Evolutionary conservation across 1,140 invertebrate genomes (phyloP).

Genomic region (Potamilus streckersoni): DNA sequence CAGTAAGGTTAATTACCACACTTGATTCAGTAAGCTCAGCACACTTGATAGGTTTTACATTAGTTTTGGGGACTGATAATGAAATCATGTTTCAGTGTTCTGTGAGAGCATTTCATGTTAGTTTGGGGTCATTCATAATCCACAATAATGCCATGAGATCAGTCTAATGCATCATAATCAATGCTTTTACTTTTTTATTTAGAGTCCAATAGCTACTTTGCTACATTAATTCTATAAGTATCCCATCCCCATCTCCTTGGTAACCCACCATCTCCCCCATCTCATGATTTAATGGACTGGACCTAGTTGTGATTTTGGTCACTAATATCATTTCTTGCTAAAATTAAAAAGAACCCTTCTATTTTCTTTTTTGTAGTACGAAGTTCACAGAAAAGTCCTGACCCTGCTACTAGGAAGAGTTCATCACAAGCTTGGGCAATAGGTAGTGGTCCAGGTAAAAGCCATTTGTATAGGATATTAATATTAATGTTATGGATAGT

Average conservation of each 20-base stretch:
- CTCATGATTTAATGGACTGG: neutral
- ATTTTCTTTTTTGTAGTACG: slow-evolving; percentile 15
- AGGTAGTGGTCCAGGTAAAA: slow-evolving; percentile 24
- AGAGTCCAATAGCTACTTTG: neutral
- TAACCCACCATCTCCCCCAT: neutral
- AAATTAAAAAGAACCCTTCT: neutral
- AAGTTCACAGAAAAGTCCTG: slow-evolving; percentile 34
- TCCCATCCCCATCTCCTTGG: neutral
- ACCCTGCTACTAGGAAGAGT: slow-evolving; percentile 24
- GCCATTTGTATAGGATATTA: neutral
- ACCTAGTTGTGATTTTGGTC: neutral
- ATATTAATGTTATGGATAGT: no score
- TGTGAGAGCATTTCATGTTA: no score
- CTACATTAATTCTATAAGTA: neutral
- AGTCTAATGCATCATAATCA: no score
- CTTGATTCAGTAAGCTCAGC: no score
- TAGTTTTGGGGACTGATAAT: no score
- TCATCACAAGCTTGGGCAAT: slow-evolving; percentile 36
- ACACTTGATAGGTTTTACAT: no score
- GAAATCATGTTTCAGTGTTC: no score
- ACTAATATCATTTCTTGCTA: neutral
- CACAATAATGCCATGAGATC: no score
- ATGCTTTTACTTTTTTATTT: no score
- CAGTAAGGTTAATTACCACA: no score
- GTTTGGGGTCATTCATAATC: no score